These are phyloP conservation scores for Dipodomys stephensi DNA, from an alignment of 2,113 vertebrate genomes.

Conservation along the genomic window DNA sequence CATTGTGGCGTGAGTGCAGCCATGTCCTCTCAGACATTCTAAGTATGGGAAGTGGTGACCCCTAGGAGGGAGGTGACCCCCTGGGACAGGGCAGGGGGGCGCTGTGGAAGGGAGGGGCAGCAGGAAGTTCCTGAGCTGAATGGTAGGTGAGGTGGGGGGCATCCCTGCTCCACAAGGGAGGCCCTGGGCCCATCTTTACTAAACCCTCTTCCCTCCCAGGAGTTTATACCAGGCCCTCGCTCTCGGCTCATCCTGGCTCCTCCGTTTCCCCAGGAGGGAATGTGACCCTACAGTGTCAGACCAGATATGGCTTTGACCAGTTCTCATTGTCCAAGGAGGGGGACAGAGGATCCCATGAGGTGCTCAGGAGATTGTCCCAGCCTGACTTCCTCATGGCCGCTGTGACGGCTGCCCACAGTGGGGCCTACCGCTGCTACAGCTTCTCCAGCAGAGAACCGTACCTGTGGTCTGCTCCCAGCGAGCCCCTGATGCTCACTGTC, in stretches of 20 bases:
- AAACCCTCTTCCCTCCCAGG: constrained; percentile 14
- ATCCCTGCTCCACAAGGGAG: no score
- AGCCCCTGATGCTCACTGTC: constrained; percentile 59
- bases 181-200: background rate
- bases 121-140: background rate
- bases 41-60: no score
- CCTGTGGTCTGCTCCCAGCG: constrained; percentile 63
- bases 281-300: constrained; percentile 49
- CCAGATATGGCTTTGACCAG: background rate
- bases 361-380: fast-evolving
- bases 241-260: background rate
- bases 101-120: background rate
- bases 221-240: background rate
- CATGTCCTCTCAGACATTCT: background rate
- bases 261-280: background rate
- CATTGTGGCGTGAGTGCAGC: background rate
- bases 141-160: no score
- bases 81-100: no score
- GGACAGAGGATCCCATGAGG: fast-evolving
- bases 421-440: constrained; percentile 69
- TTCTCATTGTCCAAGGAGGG: constrained; percentile 59
- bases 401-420: background rate
- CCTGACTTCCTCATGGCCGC: constrained; percentile 42
- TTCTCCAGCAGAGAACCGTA: fast-evolving
- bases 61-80: no score